Percentiles rank a stretch among this genome's conserved stretches.
phyloP scores from a whole-genome alignment of 1,140 invertebrate species.

The Papilio xuthus region DNA sequence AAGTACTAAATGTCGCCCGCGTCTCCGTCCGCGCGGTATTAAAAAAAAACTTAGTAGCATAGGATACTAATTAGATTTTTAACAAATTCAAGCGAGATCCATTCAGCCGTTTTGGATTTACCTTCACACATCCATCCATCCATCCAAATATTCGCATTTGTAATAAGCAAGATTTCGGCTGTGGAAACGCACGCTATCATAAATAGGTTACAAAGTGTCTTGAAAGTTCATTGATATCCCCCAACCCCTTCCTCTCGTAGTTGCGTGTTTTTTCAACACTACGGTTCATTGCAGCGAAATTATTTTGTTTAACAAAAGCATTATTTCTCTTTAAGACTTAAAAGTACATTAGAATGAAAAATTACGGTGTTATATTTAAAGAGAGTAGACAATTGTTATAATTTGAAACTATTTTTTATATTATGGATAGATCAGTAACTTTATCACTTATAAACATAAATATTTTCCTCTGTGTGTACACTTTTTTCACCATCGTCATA shows the following conservation, averaged over 20 bases:
- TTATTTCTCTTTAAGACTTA: slow-evolving; percentile 3
- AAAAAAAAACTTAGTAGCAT: no score
- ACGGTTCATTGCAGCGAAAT: slow-evolving; percentile 4
- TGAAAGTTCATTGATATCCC: slow-evolving; percentile 8
- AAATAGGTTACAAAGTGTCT: background rate
- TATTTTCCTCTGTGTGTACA: background rate
- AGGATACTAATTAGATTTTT: no score
- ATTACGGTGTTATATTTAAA: background rate
- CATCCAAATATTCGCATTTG: no score
- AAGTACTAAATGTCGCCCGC: no score
- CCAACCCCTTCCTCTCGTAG: background rate
- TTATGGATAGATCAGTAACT: no score
- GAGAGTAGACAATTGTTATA: background rate
- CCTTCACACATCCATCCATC: no score
- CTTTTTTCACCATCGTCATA: background rate
- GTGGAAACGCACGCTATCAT: background rate
- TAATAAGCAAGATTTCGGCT: no score
- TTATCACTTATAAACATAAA: background rate
- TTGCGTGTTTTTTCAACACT: slow-evolving; percentile 1
- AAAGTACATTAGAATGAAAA: background rate
- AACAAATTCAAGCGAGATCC: no score
- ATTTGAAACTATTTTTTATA: no score
- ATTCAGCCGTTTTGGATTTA: no score
- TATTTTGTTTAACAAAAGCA: slow-evolving; percentile 8
- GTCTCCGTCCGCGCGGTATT: no score